Conservation (phyloP, 2,797 vertebrate genomes). For the Adrianichthys oophorus region DNA sequence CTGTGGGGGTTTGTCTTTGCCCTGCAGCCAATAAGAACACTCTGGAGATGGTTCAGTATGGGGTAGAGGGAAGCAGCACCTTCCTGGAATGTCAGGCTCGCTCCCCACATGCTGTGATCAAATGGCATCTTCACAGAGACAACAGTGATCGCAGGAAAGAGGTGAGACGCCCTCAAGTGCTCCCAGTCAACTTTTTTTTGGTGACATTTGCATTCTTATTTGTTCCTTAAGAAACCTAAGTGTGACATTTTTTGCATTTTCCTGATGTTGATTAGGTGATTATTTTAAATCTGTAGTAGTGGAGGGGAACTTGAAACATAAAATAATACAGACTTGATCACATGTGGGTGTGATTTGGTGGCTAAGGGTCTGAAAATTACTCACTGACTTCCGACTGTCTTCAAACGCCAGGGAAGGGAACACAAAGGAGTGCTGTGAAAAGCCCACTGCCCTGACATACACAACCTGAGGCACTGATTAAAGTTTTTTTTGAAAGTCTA, state of each 20-base stretch:
- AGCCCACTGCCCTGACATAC: slow-evolving; percentile 33
- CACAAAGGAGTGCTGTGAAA: slow-evolving; percentile 43
- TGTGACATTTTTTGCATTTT: no score
- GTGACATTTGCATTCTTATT: neutral
- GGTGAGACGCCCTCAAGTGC: slow-evolving; percentile 69
- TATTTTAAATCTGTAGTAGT: no score
- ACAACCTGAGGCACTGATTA: slow-evolving; percentile 48
- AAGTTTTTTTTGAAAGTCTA: slow-evolving; percentile 61
- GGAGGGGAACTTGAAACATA: no score
- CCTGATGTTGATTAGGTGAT: no score
- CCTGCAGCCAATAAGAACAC: slow-evolving; percentile 89
- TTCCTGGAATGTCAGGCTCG: slow-evolving; percentile 97
- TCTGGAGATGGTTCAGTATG: slow-evolving; percentile 91
- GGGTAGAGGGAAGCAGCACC: slow-evolving; percentile 93
- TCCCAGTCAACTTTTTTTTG: neutral
- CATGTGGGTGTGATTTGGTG: slow-evolving; percentile 32
- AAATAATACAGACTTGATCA: slow-evolving; percentile 7
- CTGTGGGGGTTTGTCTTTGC: slow-evolving; percentile 52
- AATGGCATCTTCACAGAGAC: slow-evolving; percentile 95
- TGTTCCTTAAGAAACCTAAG: no score
- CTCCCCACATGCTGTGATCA: slow-evolving; percentile 90
- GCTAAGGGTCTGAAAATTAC: slow-evolving; percentile 27
- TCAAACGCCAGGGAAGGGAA: slow-evolving; percentile 33
- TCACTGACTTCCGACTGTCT: slow-evolving; percentile 36
- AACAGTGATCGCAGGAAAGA: slow-evolving; percentile 93